Evolutionary conservation across 2,113 vertebrate species (phyloP).

Genomic region (Acinonyx jubatus): DNA sequence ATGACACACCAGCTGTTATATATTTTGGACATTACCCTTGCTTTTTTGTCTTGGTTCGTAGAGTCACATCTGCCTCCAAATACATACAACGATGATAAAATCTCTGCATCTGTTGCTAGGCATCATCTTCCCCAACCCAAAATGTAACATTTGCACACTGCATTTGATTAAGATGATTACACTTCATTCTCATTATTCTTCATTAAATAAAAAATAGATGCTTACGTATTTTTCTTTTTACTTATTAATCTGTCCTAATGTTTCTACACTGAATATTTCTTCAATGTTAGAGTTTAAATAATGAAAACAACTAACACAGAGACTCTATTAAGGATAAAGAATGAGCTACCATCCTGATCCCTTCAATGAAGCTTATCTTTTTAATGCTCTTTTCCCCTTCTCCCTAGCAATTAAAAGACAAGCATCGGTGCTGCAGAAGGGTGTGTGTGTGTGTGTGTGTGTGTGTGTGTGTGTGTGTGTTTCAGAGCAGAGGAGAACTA

Average conservation of each 20-base stretch:
- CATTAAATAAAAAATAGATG: constrained; percentile 80
- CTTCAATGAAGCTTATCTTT: constrained; percentile 70
- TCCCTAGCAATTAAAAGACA: constrained; percentile 36
- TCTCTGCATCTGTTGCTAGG: neutral
- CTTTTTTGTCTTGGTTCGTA: neutral
- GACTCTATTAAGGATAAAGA: constrained; percentile 70
- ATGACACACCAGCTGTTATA: neutral
- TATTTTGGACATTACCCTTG: neutral
- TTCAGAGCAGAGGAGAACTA: neutral
- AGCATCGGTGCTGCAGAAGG: neutral
- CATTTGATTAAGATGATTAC: constrained; percentile 75
- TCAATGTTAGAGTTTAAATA: constrained; percentile 73
- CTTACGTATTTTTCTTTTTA: constrained; percentile 77
- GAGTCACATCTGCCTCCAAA: neutral
- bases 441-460: accelerated
- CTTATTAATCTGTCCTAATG: constrained; percentile 63
- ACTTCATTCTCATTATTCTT: constrained; percentile 80
- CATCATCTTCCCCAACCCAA: neutral
- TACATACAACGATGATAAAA: neutral
- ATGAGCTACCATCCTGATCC: constrained; percentile 63
- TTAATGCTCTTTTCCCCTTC: constrained; percentile 70
- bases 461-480: accelerated
- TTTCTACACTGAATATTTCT: constrained; percentile 58
- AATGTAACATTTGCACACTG: constrained; percentile 61
- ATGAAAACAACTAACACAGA: constrained; percentile 61